Base-by-base conservation (phyloP, 1,140 invertebrate species). In the Meloidogyne floridensis region DNA sequence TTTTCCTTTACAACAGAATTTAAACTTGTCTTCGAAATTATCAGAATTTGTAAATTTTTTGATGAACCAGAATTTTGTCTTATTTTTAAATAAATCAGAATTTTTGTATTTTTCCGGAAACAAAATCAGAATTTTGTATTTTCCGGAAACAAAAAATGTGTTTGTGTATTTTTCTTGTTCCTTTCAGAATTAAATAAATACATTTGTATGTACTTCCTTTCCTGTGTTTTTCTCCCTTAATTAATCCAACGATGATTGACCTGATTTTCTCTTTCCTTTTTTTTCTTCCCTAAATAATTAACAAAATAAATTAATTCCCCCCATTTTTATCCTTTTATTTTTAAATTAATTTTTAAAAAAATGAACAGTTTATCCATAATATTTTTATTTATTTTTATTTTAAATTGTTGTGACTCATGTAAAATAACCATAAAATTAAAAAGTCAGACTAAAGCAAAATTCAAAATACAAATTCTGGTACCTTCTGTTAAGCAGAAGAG, bases 361-460 rank as follows among this genome's bases (percentile, higher is more conserved):
- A 47, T 47, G 47, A 47, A 47, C 7, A 47, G 4, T 47, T 47
- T 47, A 47, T 47, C 7, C 4, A 32, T 75, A 59, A 43, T 59
- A 47, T 32, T 75, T 42, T 83, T 83, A 42, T 77, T 81, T 69
- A 7, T 80, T 43, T 20, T 84, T n/a, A 18, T 83, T 18, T 43
- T 84, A 74, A 56, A 32, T 42, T 43, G 6, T 43, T 56, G 20
- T 56, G 80, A 81, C 8, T 53, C 80, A 69, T 82, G 81, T 47
- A 82, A 82, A 43, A 82, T 82, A 10, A 73, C 79, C 3, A 42
- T 84, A 42, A 82, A 84, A 74, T 53, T 82, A 10, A 83, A 59
- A 18, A 84, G 83, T n/a, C n/a, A 84, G 42, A 82, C 81, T n/a
- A 83, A 84, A 51, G 15, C 51, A 65, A 82, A 73, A 32, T 82